These are phyloP conservation scores for Drosophila kanapiae DNA, from an alignment of 1,140 invertebrate genomes.

Conservation along the genomic window DNA sequence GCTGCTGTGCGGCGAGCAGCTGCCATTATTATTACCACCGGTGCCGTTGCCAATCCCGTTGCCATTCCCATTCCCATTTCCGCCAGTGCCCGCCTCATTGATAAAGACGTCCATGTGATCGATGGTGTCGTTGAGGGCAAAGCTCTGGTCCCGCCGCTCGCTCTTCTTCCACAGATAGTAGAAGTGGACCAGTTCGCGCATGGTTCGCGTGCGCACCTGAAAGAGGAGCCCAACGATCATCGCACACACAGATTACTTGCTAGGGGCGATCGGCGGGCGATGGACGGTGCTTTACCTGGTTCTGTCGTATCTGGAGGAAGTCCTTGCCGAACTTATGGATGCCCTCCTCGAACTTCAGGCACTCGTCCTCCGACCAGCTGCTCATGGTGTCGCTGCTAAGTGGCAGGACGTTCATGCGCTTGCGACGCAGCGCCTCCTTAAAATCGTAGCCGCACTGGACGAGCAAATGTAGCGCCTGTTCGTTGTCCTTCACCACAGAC, in stretches of 20 bases:
- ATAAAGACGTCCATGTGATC: constrained; percentile 83
- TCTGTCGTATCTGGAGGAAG: constrained; percentile 97
- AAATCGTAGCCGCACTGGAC: constrained; percentile 97
- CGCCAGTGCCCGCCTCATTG: constrained; percentile 63
- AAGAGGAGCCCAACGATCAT: constrained; percentile 37
- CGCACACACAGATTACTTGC: constrained; percentile 32
- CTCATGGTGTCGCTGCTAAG: constrained; percentile 91
- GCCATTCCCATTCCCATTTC: constrained; percentile 30
- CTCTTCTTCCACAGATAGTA: constrained; percentile 99
- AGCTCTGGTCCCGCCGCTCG: constrained; percentile 94
- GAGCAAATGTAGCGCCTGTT: constrained; percentile 95
- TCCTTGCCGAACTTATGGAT: constrained; percentile 97
- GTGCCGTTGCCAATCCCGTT: constrained; percentile 2
- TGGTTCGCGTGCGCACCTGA: constrained; percentile 94
- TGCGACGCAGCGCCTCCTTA: constrained; percentile 95
- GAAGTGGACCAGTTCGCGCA: constrained; percentile 98
- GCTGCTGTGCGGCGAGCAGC: constrained; percentile 34
- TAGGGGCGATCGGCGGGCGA: constrained; percentile 80
- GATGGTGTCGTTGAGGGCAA: constrained; percentile 75
- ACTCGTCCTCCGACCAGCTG: constrained; percentile 99
- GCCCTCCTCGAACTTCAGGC: constrained; percentile 98
- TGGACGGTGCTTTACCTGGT: constrained; percentile 89
- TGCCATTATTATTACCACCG: constrained; percentile 32
- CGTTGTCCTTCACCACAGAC: constrained; percentile 93
- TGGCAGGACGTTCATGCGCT: constrained; percentile 92